Conservation (phyloP, 1,140 invertebrate species). For the Diorhabda sublineata region DNA sequence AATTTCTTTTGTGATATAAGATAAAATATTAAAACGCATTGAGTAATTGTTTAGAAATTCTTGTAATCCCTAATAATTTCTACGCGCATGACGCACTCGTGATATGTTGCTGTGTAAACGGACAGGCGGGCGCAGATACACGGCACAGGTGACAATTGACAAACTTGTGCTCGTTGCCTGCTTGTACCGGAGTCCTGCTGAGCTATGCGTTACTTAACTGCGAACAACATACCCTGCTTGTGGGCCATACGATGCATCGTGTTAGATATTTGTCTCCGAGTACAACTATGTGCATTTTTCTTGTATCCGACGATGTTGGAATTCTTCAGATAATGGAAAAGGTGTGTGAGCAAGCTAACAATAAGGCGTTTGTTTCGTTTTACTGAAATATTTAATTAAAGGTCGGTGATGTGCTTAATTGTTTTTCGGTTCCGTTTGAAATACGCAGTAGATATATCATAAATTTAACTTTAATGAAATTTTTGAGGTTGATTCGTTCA, state of each 20-base stretch:
- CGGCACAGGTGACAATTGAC: constrained; percentile 45
- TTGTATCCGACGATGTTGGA: constrained; percentile 33
- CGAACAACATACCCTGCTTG: constrained; percentile 39
- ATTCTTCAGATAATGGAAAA: constrained; percentile 41
- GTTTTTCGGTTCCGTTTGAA: background rate
- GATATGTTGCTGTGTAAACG: constrained; percentile 38
- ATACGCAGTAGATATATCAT: too few species aligned
- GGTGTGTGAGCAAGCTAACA: constrained; percentile 36
- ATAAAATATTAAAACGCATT: too few species aligned
- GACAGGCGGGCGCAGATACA: constrained; percentile 42
- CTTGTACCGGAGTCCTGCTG: constrained; percentile 39
- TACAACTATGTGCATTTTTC: constrained; percentile 30
- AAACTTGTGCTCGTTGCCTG: constrained; percentile 41
- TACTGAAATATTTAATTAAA: background rate
- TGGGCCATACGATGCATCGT: constrained; percentile 32
- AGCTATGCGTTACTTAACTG: constrained; percentile 42
- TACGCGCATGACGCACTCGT: constrained; percentile 20
- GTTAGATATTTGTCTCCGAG: constrained; percentile 42
- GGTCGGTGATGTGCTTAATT: background rate
- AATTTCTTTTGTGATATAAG: too few species aligned
- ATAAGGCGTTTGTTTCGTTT: constrained; percentile 22
- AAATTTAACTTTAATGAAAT: too few species aligned
- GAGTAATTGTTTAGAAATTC: too few species aligned
- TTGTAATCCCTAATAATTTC: background rate
- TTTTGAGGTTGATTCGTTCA: too few species aligned